Percentiles rank a stretch among this genome's conserved stretches.
Evolutionary conservation across 2,888 invertebrate genomes (phyloP).

Genomic region (Tuta absoluta): DNA sequence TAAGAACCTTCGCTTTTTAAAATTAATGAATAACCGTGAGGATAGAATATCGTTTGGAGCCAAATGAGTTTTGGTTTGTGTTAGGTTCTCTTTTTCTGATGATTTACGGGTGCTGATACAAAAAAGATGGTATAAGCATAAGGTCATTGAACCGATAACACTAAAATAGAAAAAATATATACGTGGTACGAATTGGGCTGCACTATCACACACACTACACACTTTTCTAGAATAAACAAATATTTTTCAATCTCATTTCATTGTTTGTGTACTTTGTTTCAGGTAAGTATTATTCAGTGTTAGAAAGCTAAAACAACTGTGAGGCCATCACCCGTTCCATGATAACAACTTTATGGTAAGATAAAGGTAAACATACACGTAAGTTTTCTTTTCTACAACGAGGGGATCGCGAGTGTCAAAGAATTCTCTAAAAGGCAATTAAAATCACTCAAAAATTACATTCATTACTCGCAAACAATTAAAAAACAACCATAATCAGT

Average conservation of each 20-base stretch:
- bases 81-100: constrained; percentile 30
- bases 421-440: constrained; percentile 1
- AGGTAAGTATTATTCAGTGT: constrained; percentile 38
- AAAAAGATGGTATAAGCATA: background rate
- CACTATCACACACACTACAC: constrained; percentile 23
- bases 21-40: constrained; percentile 42
- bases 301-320: constrained; percentile 19
- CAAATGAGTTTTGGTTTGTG: constrained; percentile 20
- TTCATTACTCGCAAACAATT: background rate
- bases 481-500: constrained; percentile 30
- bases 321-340: too few relatives aligned
- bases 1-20: constrained; percentile 44
- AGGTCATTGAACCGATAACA: background rate
- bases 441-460: constrained; percentile 14
- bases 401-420: background rate
- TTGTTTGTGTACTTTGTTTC: constrained; percentile 36
- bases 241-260: constrained; percentile 12
- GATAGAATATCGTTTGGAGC: constrained; percentile 41
- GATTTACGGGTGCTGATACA: constrained; percentile 21
- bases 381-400: background rate
- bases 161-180: too few relatives aligned
- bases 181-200: constrained; percentile 8
- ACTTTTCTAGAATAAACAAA: background rate
- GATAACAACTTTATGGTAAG: constrained; percentile 7
- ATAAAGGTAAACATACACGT: background rate